These are phyloP conservation scores for Phenacoccus solenopsis DNA, from an alignment of 1,140 invertebrate genomes.

Conservation along the genomic window DNA sequence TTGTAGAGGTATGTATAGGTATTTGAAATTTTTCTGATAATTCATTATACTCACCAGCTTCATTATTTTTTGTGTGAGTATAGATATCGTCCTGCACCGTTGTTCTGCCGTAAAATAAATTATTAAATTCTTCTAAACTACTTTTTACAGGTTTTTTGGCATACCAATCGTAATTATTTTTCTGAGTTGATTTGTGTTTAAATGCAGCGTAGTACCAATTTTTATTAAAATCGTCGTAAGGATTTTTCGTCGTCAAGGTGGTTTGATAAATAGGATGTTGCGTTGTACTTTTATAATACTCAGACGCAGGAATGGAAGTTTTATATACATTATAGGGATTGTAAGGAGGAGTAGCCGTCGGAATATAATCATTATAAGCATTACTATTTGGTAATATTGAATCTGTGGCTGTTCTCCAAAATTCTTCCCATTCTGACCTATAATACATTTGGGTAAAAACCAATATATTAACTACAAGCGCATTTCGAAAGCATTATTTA, in stretches of 20 bases:
- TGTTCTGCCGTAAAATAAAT: constrained; percentile 4
- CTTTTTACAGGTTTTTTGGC: not conserved
- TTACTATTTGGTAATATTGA: not conserved
- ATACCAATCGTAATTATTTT: not conserved
- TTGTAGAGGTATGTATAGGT: not conserved
- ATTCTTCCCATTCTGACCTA: constrained; percentile 27
- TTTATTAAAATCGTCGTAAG: not conserved
- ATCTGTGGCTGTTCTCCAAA: constrained; percentile 25
- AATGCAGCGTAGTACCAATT: not conserved
- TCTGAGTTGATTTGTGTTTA: not conserved
- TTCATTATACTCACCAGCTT: not conserved
- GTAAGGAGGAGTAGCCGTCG: not conserved
- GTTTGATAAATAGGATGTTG: not conserved
- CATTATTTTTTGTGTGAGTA: not conserved
- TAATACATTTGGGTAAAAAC: constrained; percentile 5
- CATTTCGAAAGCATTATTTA: not conserved
- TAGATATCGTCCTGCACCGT: not conserved
- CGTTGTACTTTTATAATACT: too few relatives aligned
- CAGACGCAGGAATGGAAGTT: not conserved
- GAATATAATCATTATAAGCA: not conserved
- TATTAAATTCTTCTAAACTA: constrained; percentile 4
- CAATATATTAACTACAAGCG: constrained; percentile 6
- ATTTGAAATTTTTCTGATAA: not conserved
- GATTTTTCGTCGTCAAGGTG: not conserved
- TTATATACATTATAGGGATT: not conserved